Conservation (phyloP, 2,888 invertebrate genomes). For the Smittia aterrima region DNA sequence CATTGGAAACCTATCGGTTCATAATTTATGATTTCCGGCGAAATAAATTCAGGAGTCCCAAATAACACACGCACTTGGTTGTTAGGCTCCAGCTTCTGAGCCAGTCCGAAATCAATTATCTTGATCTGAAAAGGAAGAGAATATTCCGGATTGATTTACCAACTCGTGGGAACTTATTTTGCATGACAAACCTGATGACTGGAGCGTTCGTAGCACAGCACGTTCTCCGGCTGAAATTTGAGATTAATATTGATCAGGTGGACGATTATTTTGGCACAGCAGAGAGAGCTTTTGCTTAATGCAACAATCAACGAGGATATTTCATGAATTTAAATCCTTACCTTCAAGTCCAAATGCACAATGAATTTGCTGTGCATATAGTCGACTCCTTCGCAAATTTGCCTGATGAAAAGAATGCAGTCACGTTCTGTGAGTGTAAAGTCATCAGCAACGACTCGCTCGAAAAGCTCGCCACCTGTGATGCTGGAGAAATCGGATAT, state of each 20-base stretch:
- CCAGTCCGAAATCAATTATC: slow-evolving; percentile 91
- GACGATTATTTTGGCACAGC: neutral
- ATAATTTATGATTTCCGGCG: slow-evolving; percentile 89
- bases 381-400: slow-evolving; percentile 86
- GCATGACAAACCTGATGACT: slow-evolving; percentile 59
- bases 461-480: slow-evolving; percentile 90
- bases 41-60: slow-evolving; percentile 90
- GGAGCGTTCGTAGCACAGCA: slow-evolving; percentile 82
- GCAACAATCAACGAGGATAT: neutral
- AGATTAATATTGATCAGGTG: neutral
- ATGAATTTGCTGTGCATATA: slow-evolving; percentile 84
- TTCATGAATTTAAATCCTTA: neutral
- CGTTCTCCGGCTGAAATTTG: slow-evolving; percentile 74
- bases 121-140: slow-evolving; percentile 62
- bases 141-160: neutral
- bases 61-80: slow-evolving; percentile 72
- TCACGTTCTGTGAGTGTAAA: slow-evolving; percentile 87
- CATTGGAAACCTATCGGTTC: slow-evolving; percentile 80
- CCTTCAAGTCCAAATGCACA: slow-evolving; percentile 85
- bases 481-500: slow-evolving; percentile 60
- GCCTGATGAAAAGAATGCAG: slow-evolving; percentile 80
- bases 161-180: neutral
- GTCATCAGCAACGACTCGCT: slow-evolving; percentile 88
- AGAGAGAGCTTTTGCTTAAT: neutral
- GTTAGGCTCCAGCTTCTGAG: slow-evolving; percentile 68